Base-by-base conservation (phyloP, 2,113 vertebrate species). In the Xenopus tropicalis region DNA sequence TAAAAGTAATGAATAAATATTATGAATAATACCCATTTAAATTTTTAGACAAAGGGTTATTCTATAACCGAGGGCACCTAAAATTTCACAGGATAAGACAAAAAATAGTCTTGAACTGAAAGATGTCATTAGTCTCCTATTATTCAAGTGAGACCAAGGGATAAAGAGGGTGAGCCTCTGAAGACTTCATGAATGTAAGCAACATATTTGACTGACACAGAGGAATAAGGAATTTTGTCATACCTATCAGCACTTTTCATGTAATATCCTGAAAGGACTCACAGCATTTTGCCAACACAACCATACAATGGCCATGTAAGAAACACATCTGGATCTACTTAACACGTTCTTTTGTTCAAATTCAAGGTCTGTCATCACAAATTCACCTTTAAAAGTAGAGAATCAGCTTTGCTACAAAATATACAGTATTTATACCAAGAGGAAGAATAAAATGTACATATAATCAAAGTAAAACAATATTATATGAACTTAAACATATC, bases 161-260 rank as follows among this genome's bases (percentile, higher is more conserved):
- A 65, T 63, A 71, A 52, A 3, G 21, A 23, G 51, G n/a, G 61
- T 43, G 14, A 73, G 19, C 46, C 72, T 74, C 64, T 29, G 62
- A 74, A 74, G 63, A 67, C 64, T 12, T 66, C 42, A 58, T 29
- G 16, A 46, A 58, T 44, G 42, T 74, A 64, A 44, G 54, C 7
- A 57, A 67, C 54, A 61, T 61, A 48, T 67, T 46, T 74, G 54
- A 67, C 72, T 67, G 72, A 74, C 54, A 66, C 37, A 46, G 66
- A 14, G 42, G 37, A 66, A 64, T 59, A 37, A 59, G 56, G 72
- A 25, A 74, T 74, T 67, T 74, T 74, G 71, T 67, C 72, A 59
- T 74, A 67, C 64, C 72, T 74, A 59, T 74, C 72, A 74, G 12
- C 72, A 67, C 72, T 67, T 29, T 20, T 61, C n/a, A 46, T 65